Base-by-base conservation (phyloP, 2,113 vertebrate genomes). In the Rynchops niger region DNA sequence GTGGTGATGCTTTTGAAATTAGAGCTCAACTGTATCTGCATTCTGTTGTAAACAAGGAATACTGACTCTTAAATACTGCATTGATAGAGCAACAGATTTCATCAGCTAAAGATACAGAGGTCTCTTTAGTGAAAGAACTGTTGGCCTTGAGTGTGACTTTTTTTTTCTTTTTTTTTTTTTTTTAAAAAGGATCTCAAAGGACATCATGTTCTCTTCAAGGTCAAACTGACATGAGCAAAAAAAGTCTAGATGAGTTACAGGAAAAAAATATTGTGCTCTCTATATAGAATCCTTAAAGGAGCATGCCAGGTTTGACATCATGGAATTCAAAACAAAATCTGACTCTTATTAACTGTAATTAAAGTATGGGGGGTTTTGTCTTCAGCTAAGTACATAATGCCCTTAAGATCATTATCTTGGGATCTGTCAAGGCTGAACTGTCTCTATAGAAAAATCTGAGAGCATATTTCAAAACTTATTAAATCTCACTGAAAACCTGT, bases 201-300 rank as follows among this genome's bases (percentile, higher is more conserved):
- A 97, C 96, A 96, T 66, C 42, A 38, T 97, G 97, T 97, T 98
- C 97, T 96, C 84, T 85, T 76, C 55, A 96, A 97, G 98, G 98
- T 98, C 98, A 98, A 93, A 83, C 71, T 97, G 98, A 98, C 98
- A 97, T 49, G 63, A 94, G 62, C 34, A 95, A 91, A 96, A 93
- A 61, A 95, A 86, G 66, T 30, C 61, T 66, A 91, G 88, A 97
- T 96, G 96, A 97, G 84, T 97, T 97, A 97, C 86, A 96, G 91
- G 91, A 15, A 76, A 94, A 96, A 78, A 15, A 52, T 78, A 36
- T 59, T 81, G 55, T 94, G 86, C 47, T 93, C 78, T 95, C 92
- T 96, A 63, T 97, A 58, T 74, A 91, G 91, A 91, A 59, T 93
- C 73, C 82, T 98, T 86, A 86, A 62, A 90, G 81, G 71, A 96